Evolutionary conservation across 2,797 vertebrate genomes (phyloP), one percentile per base, ranked within the genome.

Genomic region (Gephyroberyx darwinii): DNA sequence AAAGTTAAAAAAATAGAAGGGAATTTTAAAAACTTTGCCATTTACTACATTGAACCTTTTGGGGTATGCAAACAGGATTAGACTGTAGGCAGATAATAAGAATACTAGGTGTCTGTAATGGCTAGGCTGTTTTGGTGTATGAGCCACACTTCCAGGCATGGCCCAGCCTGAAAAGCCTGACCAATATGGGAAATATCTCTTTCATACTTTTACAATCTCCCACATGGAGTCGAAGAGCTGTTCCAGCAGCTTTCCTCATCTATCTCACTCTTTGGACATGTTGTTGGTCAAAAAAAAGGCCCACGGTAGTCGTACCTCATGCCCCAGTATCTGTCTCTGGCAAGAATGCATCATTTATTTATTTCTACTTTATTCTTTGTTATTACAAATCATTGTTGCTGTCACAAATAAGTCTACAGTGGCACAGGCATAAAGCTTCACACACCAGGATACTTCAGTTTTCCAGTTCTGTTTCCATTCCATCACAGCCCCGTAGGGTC

Each of bases 401-500:
- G 22, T 67, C 54, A 26, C 4, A 12, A 16, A 19, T n/a, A 63
- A 20, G 5, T 39, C 12, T 58, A 41, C 41, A 31, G 13, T 9
- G 14, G 61, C 26, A 9, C 35, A 69, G 48, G 16, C 26, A 12
- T 50, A 31, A 59, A 56, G 57, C 10, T 51, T 75, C 63, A 52
- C 69, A 55, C 59, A 19, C 50, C 0, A 31, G 56, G 20, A 68
- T 9, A 16, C 69, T 76, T 66, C 5, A 45, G 3, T 41, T 75
- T 70, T 55, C 20, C 53, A 33, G 16, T 58, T 45, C 41, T 14
- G 47, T 30, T 70, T 71, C 62, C 58, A 69, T 61, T 67, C 41
- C 37, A 57, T 69, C 72, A 65, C 72, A 75, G 30, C 70, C 67
- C 59, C 35, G 31, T 58, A 6, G 51, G 51, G 12, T 67, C 16